A percentile compares a stretch with the other conserved stretches of the same genome.
Conservation (phyloP, 2,113 vertebrate species). For the Acrocephalus arundinaceus region DNA sequence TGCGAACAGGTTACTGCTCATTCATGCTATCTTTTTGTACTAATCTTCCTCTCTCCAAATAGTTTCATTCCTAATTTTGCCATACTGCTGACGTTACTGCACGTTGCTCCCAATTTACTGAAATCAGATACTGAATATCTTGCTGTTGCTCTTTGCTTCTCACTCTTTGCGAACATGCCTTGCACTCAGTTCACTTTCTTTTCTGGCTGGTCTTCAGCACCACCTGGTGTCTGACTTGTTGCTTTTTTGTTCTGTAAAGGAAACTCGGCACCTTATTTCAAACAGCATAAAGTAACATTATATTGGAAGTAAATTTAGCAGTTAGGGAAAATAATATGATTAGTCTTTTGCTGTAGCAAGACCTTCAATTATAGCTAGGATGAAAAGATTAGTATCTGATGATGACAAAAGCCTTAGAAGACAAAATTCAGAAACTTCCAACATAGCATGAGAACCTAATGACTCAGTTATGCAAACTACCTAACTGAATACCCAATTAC, state of each 20-base stretch:
- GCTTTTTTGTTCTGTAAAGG: background rate
- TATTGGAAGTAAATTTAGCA: background rate
- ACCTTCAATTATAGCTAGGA: background rate
- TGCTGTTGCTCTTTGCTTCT: background rate
- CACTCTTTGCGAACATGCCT: background rate
- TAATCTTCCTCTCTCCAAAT: background rate
- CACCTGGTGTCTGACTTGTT: constrained; percentile 29
- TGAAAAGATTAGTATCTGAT: background rate
- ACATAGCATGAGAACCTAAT: background rate
- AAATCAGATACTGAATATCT: background rate
- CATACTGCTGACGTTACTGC: fast-evolving
- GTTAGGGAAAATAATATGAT: background rate
- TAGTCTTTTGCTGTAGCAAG: background rate
- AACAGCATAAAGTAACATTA: background rate
- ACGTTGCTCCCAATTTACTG: background rate
- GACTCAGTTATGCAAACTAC: background rate
- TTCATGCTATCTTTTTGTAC: background rate
- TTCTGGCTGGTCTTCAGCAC: background rate
- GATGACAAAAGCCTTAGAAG: background rate
- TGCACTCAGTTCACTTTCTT: background rate
- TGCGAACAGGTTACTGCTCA: background rate
- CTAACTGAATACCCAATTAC: background rate
- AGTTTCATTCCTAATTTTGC: background rate
- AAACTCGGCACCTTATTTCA: background rate
- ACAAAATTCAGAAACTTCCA: background rate